Evolutionary conservation across 2,797 vertebrate genomes (phyloP).

Genomic region (Stomatorhinus walkeri): DNA sequence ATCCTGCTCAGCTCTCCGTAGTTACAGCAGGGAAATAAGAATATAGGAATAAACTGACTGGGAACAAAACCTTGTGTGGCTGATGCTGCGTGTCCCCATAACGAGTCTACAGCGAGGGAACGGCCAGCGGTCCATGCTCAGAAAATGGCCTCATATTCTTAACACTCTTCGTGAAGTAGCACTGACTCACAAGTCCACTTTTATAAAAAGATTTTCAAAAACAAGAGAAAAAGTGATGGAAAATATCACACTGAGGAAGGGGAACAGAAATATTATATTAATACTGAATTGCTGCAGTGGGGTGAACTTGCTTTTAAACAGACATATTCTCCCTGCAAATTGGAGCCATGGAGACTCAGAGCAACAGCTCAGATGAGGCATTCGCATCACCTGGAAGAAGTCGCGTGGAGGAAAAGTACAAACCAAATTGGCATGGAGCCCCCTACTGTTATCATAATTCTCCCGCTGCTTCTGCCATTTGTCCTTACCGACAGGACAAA

Average conservation of each 20-base stretch:
- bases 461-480: conserved; percentile 1
- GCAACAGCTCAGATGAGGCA: background rate
- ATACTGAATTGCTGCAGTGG: background rate
- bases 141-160: background rate
- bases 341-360: background rate
- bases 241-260: conserved; percentile 7
- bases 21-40: background rate
- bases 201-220: background rate
- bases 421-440: background rate
- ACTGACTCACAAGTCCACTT: background rate
- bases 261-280: background rate
- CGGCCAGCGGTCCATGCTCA: background rate
- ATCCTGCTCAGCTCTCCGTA: background rate
- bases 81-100: background rate
- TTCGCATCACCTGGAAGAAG: background rate
- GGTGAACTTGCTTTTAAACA: background rate
- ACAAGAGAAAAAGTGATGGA: background rate
- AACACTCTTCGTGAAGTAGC: background rate
- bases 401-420: background rate
- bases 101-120: background rate
- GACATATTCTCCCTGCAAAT: background rate
- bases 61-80: background rate
- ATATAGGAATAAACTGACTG: background rate
- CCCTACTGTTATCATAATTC: background rate
- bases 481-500: background rate